phyloP scores from a whole-genome alignment of 2,113 vertebrate genomes.

The Microtus montanus region DNA sequence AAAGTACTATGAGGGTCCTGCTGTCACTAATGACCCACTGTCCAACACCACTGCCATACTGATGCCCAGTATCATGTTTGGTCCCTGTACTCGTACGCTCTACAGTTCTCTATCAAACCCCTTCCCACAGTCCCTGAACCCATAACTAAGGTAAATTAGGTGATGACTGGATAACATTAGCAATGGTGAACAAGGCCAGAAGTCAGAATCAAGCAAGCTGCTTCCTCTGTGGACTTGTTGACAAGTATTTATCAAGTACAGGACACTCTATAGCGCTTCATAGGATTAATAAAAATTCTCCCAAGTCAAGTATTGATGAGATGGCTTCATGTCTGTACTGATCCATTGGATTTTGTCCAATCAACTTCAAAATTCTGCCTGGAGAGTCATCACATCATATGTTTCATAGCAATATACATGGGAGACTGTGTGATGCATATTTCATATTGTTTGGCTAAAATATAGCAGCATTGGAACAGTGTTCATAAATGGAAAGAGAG shows the following conservation, averaged over 20 bases:
- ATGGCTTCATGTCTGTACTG: neutral
- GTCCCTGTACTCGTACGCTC: neutral
- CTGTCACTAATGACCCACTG: neutral
- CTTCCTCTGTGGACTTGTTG: neutral
- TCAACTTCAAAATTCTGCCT: neutral
- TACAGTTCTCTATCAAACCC: neutral
- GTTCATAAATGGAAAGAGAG: slow-evolving; percentile 13
- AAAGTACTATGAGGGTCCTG: neutral
- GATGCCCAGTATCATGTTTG: neutral
- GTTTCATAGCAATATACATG: neutral
- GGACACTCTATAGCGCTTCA: neutral
- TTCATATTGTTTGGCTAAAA: slow-evolving; percentile 9
- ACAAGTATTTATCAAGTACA: neutral
- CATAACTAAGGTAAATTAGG: neutral
- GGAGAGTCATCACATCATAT: neutral
- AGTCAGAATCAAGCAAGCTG: slow-evolving; percentile 16
- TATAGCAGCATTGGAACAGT: neutral
- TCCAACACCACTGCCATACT: neutral
- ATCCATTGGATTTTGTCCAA: neutral
- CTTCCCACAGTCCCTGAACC: neutral
- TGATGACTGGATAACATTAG: neutral
- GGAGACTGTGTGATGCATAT: neutral
- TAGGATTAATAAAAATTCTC: neutral
- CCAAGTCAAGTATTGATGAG: neutral
- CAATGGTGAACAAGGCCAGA: neutral